Evolutionary conservation across 2,113 vertebrate genomes (phyloP).

Genomic region (Etia nguti): DNA sequence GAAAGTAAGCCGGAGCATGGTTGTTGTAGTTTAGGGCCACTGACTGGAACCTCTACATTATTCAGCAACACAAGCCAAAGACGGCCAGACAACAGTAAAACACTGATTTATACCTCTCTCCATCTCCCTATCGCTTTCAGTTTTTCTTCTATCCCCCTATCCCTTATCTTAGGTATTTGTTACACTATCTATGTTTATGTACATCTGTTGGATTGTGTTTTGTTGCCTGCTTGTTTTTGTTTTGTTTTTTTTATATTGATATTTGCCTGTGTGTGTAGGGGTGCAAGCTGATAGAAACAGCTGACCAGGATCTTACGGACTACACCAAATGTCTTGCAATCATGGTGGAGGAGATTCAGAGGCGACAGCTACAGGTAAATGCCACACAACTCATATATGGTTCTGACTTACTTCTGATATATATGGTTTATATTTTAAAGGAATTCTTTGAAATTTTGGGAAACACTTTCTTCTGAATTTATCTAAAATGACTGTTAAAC

Average conservation of each 20-base stretch:
- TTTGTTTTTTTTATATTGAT: neutral
- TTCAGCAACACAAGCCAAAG: conserved; percentile 54
- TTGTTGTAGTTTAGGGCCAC: conserved; percentile 59
- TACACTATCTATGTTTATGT: conserved; percentile 8
- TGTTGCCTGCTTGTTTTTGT: neutral
- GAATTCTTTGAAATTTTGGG: neutral
- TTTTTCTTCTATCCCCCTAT: conserved; percentile 16
- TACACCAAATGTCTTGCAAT: conserved; percentile 74
- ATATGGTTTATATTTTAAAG: neutral
- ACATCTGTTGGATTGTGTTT: conserved; percentile 24
- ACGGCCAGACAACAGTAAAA: conserved; percentile 49
- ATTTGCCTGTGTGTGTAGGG: conserved; percentile 38
- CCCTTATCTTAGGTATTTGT: conserved; percentile 35
- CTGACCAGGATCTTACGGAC: conserved; percentile 76
- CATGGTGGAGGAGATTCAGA: conserved; percentile 69
- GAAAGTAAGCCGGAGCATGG: conserved; percentile 6
- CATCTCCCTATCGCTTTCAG: conserved; percentile 17
- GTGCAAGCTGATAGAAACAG: conserved; percentile 70
- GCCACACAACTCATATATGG: neutral
- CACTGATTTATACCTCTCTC: conserved; percentile 47
- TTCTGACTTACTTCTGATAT: neutral
- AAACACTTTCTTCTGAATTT: neutral
- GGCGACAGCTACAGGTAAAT: conserved; percentile 60
- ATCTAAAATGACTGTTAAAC: neutral
- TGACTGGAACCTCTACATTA: conserved; percentile 63